Evolutionary conservation across 2,797 vertebrate species (phyloP).

Genomic region (Cynopterus sphinx): DNA sequence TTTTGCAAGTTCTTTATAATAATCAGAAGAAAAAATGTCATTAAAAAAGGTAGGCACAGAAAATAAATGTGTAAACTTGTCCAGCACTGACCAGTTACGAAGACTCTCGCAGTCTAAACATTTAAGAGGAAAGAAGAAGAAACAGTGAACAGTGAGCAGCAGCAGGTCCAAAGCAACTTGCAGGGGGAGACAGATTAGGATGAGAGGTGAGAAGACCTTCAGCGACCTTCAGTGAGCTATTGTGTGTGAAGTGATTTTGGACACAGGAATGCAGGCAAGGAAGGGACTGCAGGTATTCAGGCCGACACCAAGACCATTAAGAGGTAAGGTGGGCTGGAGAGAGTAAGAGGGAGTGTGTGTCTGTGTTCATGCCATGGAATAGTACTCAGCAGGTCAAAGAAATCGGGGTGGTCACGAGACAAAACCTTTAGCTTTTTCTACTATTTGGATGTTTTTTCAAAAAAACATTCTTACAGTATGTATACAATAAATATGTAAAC

Average conservation of each 20-base stretch:
- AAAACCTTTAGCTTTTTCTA: background rate
- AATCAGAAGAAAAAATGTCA: background rate
- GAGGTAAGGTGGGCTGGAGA: background rate
- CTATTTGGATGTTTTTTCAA: background rate
- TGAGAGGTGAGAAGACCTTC: background rate
- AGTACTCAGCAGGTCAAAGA: background rate
- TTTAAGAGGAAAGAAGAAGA: background rate
- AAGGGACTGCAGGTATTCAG: background rate
- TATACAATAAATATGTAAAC: background rate
- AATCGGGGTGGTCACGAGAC: background rate
- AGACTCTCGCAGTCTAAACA: background rate
- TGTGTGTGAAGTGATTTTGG: background rate
- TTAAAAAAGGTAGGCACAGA: background rate
- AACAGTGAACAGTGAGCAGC: background rate
- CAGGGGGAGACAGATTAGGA: background rate
- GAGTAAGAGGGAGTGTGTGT: background rate
- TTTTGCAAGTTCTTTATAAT: background rate
- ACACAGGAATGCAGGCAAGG: background rate
- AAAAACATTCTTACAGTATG: background rate
- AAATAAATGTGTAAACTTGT: background rate
- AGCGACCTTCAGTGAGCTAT: too few species aligned
- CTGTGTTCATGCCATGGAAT: background rate
- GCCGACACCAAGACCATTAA: background rate
- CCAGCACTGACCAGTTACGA: background rate
- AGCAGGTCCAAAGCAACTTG: background rate